These are phyloP conservation scores for Ondatra zibethicus DNA, from an alignment of 2,113 vertebrate genomes.

Conservation along the genomic window DNA sequence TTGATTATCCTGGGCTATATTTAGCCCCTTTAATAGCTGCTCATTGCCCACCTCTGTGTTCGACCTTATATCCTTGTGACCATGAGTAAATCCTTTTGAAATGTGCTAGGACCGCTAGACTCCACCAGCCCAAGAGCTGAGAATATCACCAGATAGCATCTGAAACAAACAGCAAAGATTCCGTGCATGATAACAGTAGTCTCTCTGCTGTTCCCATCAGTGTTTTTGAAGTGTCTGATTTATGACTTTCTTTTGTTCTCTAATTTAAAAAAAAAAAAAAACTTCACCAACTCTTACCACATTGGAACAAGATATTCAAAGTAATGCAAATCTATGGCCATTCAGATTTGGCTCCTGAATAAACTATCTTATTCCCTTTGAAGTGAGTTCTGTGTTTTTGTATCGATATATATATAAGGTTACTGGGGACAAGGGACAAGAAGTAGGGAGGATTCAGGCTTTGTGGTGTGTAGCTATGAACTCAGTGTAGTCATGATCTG, in stretches of 20 bases:
- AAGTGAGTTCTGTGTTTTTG: not conserved
- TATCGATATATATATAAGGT: not conserved
- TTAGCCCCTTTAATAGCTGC: not conserved
- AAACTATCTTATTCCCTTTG: not conserved
- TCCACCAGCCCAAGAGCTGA: not conserved
- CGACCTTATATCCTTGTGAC: not conserved
- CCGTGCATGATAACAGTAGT: not conserved
- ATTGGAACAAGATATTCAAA: not conserved
- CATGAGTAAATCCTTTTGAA: not conserved
- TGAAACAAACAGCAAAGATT: not conserved
- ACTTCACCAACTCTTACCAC: not conserved
- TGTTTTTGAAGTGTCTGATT: not conserved
- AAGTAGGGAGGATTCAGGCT: not conserved
- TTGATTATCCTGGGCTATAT: not conserved
- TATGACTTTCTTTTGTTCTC: not conserved
- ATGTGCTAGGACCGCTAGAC: not conserved
- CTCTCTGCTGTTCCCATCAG: not conserved
- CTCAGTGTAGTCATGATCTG: not conserved
- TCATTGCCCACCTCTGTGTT: not conserved
- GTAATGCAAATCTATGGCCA: not conserved
- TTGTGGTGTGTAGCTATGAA: not conserved
- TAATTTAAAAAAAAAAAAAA: not conserved
- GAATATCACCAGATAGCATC: not conserved
- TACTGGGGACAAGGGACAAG: not conserved
- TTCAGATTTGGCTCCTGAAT: not conserved